Conservation (phyloP, 2,113 vertebrate species). For the Cardinalis cardinalis region DNA sequence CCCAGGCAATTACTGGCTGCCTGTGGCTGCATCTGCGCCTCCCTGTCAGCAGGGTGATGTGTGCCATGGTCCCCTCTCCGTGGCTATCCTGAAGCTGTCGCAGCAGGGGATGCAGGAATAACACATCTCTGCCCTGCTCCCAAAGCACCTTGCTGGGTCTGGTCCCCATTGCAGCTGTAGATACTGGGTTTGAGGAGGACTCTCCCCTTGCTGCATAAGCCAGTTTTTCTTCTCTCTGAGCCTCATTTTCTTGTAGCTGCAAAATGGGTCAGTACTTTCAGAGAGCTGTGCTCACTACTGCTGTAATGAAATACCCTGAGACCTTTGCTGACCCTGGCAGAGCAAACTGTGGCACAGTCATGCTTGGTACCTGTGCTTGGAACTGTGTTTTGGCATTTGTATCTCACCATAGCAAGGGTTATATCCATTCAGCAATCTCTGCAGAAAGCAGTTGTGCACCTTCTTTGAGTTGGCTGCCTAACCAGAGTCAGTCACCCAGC, state of each 20-base stretch:
- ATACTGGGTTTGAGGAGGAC: not conserved
- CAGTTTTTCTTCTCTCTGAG: not conserved
- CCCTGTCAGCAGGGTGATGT: accelerated
- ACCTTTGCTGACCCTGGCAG: not conserved
- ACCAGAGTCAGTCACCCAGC: not conserved
- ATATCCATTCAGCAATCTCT: not conserved
- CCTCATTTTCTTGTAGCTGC: not conserved
- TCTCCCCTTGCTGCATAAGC: not conserved
- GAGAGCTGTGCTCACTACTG: not conserved
- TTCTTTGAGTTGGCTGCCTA: not conserved
- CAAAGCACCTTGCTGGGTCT: not conserved
- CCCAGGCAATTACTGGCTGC: not conserved
- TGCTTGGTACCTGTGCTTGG: not conserved
- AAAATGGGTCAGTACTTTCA: not conserved
- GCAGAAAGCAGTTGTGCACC: accelerated
- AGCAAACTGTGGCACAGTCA: not conserved
- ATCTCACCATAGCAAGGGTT: not conserved
- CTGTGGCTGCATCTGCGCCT: not conserved
- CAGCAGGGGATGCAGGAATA: not conserved
- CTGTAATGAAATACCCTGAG: not conserved
- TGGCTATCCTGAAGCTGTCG: accelerated
- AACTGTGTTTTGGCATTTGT: not conserved
- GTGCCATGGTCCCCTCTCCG: not conserved
- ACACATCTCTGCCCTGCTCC: not conserved
- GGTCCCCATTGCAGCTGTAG: accelerated